A percentile compares a stretch with the other conserved stretches of the same genome.
These are phyloP conservation scores for Dilophus febrilis DNA, from an alignment of 2,888 invertebrate species.

Conservation along the genomic window DNA sequence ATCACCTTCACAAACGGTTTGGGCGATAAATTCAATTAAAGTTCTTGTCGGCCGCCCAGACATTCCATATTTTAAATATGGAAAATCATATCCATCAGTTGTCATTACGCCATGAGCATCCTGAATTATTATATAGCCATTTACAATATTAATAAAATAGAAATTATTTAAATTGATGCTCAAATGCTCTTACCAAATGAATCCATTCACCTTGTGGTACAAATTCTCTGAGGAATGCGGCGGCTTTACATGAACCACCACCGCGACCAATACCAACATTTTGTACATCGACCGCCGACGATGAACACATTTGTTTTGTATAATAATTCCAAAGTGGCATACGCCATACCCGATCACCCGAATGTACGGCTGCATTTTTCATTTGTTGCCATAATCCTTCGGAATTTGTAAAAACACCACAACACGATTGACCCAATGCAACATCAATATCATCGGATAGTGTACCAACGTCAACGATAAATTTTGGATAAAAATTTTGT, in stretches of 20 bases:
- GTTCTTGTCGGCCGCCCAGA: slow-evolving; percentile 64
- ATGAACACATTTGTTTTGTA: slow-evolving; percentile 37
- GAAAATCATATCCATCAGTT: slow-evolving; percentile 41
- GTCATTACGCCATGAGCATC: slow-evolving; percentile 60
- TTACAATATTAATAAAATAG: background rate
- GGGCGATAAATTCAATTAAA: slow-evolving; percentile 50
- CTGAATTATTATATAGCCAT: slow-evolving; percentile 15
- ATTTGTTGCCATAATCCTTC: slow-evolving; percentile 49
- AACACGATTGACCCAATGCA: slow-evolving; percentile 45
- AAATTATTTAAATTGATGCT: slow-evolving; percentile 2
- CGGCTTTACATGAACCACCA: slow-evolving; percentile 53
- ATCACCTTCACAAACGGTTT: slow-evolving; percentile 30
- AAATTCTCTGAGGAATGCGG: slow-evolving; percentile 58
- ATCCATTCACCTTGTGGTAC: slow-evolving; percentile 57
- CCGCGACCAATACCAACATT: slow-evolving; percentile 35
- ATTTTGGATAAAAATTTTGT: slow-evolving; percentile 50
- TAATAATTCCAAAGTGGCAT: slow-evolving; percentile 69
- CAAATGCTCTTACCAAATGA: slow-evolving; percentile 49
- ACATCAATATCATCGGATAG: slow-evolving; percentile 47
- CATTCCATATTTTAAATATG: slow-evolving; percentile 47
- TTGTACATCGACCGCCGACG: slow-evolving; percentile 32
- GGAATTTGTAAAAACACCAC: slow-evolving; percentile 56
- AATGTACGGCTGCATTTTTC: slow-evolving; percentile 47
- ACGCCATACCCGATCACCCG: slow-evolving; percentile 67
- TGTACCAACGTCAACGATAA: slow-evolving; percentile 60